Evolutionary conservation across 2,888 invertebrate genomes (phyloP), one percentile per base, ranked within the genome.

Genomic region (Psylliodes chrysocephalus): DNA sequence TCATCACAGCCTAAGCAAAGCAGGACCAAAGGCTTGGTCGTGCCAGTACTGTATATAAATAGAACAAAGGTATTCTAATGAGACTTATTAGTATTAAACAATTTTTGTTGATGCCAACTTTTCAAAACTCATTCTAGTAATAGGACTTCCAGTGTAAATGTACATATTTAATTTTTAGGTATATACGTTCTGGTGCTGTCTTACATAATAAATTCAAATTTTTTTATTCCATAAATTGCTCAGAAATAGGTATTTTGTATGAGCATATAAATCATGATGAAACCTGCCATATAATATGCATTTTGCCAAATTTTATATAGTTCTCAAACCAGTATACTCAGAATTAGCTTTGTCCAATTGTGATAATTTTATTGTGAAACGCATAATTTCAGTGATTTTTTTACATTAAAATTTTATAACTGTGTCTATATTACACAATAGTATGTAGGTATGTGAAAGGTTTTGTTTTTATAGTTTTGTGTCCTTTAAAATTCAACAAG

Each of bases 271-370:
- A 35, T 3, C 6, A 35, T 12, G 6, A 35, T 12, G 14, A 46
- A 46, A 46, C 55, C 33, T 55, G 55, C 55, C 55, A 46, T 46
- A n/a, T n/a, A n/a, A n/a, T 42, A 30, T 55, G 19, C 19, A 44
- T 46, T 25, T 33, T 55, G 55, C 44, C 55, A 55, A 55, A 55
- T 46, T 55, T 42, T 55, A 55, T 55, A 55, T 55, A 42, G 38
- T 53, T 42, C 40, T 42, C 54, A 5, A 40, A 54, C 38, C 22
- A 14, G 14, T 54, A 55, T 55, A 55, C 44, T 46, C 33, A 54
- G 54, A 28, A 22, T 15, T 54, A 54, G 54, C 33, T 54, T 22
- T 55, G 44, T 14, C 46, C 30, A 44, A 12, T 55, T 18, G 55
- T 55, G 46, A 46, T 55, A 22, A 42, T 19, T 30, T 33, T 19